Conservation (phyloP, 2,113 vertebrate genomes). For the Galeopterus variegatus region DNA sequence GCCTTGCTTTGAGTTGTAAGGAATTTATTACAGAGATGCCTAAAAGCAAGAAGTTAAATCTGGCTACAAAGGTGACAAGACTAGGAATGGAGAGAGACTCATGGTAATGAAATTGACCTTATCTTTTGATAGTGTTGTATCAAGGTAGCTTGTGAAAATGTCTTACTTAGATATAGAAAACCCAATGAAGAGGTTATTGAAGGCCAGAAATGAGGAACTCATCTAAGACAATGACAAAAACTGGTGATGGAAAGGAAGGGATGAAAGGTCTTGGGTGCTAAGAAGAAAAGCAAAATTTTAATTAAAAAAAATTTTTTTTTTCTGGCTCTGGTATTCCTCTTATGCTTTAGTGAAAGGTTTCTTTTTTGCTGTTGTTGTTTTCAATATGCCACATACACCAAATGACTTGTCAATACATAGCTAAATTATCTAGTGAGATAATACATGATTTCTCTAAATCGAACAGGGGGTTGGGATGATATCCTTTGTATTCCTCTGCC, state of each 20-base stretch:
- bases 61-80: background rate
- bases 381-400: background rate
- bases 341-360: background rate
- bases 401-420: background rate
- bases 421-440: background rate
- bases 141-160: background rate
- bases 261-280: background rate
- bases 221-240: background rate
- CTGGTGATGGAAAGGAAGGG: background rate
- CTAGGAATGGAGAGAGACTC: background rate
- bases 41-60: conserved; percentile 9
- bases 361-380: background rate
- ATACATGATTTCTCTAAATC: background rate
- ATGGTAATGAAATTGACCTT: background rate
- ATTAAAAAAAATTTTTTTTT: background rate
- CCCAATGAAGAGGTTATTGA: background rate
- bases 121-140: background rate
- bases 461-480: too few species aligned
- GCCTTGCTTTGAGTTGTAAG: background rate
- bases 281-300: conserved; percentile 31
- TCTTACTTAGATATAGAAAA: background rate
- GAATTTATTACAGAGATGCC: background rate
- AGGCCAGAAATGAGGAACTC: background rate
- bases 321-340: background rate
- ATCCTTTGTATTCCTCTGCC: background rate